Conservation (phyloP, 2,888 invertebrate species). For the Dysmachus trigonus region DNA sequence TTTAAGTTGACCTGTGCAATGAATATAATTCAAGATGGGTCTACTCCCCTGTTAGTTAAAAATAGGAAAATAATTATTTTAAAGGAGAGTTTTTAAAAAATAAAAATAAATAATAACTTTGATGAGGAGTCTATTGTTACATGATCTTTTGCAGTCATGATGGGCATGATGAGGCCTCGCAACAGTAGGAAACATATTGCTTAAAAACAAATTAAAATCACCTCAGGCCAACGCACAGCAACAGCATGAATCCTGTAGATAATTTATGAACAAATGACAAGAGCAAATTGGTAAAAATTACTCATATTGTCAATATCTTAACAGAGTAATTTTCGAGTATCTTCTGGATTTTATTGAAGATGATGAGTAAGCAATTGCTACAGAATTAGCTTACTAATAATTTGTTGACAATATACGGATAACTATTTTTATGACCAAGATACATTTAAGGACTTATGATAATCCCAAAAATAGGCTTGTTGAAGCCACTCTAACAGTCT, state of each 20-base stretch:
- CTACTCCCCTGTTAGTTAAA: too few species aligned
- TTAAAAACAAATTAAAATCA: not conserved
- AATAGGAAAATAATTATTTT: not conserved
- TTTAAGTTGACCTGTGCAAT: not conserved
- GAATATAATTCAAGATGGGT: not conserved
- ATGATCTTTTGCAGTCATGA: not conserved
- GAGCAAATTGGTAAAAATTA: not conserved
- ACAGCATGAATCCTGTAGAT: not conserved
- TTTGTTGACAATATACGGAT: not conserved
- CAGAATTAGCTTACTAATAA: not conserved
- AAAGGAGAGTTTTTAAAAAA: not conserved
- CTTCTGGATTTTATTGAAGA: not conserved
- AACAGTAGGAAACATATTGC: not conserved
- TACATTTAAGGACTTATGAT: not conserved
- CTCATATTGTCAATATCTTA: not conserved
- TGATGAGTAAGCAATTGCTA: not conserved
- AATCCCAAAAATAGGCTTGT: not conserved
- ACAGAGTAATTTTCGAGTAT: not conserved
- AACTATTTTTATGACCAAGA: not conserved
- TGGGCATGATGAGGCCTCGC: too few species aligned
- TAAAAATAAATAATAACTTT: too few species aligned
- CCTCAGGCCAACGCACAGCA: too few species aligned
- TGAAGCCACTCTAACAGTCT: not conserved
- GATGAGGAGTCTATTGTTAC: not conserved
- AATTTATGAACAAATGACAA: not conserved